Conservation (phyloP, 1,140 invertebrate genomes). For the Phymastichus coffea region DNA sequence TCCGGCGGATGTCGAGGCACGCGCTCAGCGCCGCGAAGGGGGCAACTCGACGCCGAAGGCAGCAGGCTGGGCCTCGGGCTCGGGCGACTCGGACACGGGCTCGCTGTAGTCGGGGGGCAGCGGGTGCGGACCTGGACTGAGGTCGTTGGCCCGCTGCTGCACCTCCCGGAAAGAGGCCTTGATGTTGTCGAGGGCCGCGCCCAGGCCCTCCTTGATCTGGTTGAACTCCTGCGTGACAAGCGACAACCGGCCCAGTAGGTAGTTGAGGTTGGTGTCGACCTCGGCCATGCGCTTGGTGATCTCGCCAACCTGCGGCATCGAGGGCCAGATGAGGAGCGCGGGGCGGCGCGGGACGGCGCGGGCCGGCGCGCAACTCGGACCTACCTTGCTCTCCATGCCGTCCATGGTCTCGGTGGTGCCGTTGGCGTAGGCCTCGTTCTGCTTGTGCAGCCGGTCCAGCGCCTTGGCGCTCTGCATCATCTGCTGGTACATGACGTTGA, state of each 20-base stretch:
- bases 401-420: conserved; percentile 79
- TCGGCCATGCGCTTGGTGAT: conserved; percentile 80
- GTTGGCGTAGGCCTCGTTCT: conserved; percentile 79
- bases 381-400: conserved; percentile 76
- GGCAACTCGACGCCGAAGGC: too few species aligned
- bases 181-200: conserved; percentile 70
- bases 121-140: conserved; percentile 49
- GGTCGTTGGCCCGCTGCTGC: conserved; percentile 59
- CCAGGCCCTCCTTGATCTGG: conserved; percentile 75
- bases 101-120: conserved; percentile 49
- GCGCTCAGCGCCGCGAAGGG: too few species aligned
- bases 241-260: conserved; percentile 74
- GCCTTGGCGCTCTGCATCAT: conserved; percentile 73
- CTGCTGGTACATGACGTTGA: conserved; percentile 85
- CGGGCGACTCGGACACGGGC: conserved; percentile 23
- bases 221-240: conserved; percentile 85
- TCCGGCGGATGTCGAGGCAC: too few species aligned
- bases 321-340: too few species aligned
- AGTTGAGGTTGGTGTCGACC: conserved; percentile 84
- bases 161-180: conserved; percentile 68
- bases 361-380: too few species aligned
- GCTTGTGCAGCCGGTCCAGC: conserved; percentile 73
- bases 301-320: conserved; percentile 60
- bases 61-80: neutral
- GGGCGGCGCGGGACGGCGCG: too few species aligned